phyloP scores from a whole-genome alignment of 2,113 vertebrate genomes.

The Glareola pratincola region DNA sequence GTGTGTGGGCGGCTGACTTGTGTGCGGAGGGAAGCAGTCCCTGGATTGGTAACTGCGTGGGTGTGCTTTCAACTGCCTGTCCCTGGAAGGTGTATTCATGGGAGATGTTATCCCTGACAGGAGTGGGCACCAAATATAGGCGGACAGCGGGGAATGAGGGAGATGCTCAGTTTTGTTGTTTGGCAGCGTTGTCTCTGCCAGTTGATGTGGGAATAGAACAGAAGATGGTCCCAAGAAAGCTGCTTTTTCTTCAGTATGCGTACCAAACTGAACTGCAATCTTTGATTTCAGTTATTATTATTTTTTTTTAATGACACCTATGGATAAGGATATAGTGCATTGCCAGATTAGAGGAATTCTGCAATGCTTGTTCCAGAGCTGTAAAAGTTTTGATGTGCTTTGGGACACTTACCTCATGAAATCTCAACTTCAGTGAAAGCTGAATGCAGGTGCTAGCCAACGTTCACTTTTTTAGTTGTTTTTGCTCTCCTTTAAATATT shows the following conservation, averaged over 20 bases:
- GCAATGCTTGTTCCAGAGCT: neutral
- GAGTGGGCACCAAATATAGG: neutral
- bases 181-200: neutral
- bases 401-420: neutral
- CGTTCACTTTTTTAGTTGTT: neutral
- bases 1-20: fast-evolving
- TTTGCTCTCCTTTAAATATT: neutral
- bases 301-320: neutral
- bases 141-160: neutral
- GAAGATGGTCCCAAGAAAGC: neutral
- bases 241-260: neutral
- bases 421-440: neutral
- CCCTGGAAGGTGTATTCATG: neutral
- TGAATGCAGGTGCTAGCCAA: neutral
- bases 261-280: neutral
- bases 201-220: neutral
- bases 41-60: neutral
- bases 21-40: neutral
- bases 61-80: neutral
- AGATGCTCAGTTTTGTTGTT: neutral
- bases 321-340: neutral
- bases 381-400: neutral
- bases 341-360: neutral
- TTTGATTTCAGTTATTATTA: neutral
- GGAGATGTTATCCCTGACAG: neutral